phyloP scores from a whole-genome alignment of 2,797 vertebrate genomes.

The Erithacus rubecula region DNA sequence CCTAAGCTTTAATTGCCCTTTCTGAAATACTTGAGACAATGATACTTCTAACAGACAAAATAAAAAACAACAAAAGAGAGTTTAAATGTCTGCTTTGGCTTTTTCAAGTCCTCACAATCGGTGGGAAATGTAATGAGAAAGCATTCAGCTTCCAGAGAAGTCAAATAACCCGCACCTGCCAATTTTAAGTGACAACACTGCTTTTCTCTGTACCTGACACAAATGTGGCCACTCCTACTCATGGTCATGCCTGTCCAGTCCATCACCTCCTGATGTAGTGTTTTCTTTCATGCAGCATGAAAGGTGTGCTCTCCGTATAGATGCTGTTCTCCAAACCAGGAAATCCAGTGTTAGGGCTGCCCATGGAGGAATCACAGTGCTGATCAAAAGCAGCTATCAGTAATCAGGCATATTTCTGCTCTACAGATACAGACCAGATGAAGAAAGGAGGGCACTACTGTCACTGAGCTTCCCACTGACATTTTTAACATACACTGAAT shows the following conservation, averaged over 20 bases:
- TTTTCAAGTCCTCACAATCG: background rate
- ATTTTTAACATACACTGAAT: background rate
- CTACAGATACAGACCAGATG: background rate
- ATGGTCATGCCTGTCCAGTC: rapidly evolving
- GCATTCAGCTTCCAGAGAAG: background rate
- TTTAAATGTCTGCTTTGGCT: background rate
- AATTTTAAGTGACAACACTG: background rate
- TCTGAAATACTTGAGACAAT: background rate
- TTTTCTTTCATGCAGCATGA: background rate
- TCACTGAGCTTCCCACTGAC: background rate
- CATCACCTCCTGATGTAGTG: too few species aligned
- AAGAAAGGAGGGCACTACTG: background rate
- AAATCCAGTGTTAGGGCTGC: background rate
- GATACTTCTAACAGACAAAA: background rate
- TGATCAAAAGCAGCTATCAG: background rate
- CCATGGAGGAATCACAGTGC: too few species aligned
- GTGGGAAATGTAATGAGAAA: background rate
- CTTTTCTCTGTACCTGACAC: background rate
- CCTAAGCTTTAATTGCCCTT: background rate
- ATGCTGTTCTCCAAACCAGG: background rate
- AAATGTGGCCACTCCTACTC: background rate
- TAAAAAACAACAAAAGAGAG: background rate
- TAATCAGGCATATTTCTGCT: background rate
- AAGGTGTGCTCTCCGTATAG: background rate
- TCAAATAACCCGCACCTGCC: background rate